A percentile compares a stretch with the other conserved stretches of the same genome.
phyloP scores from a whole-genome alignment of 2,888 invertebrate genomes.

The Noctua fimbriata region DNA sequence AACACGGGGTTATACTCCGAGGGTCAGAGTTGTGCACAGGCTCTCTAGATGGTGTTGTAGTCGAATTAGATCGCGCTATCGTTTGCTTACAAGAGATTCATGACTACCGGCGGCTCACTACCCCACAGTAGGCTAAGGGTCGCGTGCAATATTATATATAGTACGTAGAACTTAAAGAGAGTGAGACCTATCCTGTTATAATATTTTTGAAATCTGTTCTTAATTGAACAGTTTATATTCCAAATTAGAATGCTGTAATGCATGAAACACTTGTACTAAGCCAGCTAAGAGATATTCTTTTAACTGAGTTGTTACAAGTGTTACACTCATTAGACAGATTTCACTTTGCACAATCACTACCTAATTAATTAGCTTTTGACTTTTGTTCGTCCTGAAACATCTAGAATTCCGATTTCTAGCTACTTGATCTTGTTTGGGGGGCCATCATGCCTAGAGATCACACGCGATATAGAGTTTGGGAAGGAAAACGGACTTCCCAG shows the following conservation, averaged over 20 bases:
- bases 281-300: too few species aligned
- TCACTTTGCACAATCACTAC: background rate
- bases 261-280: background rate
- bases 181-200: background rate
- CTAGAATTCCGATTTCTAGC: background rate
- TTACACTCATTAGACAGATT: too few species aligned
- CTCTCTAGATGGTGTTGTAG: slow-evolving; percentile 27
- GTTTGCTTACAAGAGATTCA: too few species aligned
- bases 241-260: background rate
- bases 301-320: background rate
- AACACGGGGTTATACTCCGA: too few species aligned
- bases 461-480: background rate
- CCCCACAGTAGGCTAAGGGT: too few species aligned
- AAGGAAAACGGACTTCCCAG: background rate
- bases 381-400: background rate
- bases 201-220: slow-evolving; percentile 26
- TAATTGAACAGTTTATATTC: background rate
- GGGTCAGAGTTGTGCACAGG: too few species aligned
- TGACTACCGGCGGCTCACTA: too few species aligned
- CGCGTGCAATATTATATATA: too few species aligned
- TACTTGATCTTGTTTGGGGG: background rate
- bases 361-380: background rate
- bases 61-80: background rate
- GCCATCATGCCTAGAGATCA: background rate
- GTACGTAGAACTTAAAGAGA: background rate